Base-by-base conservation (phyloP, 2,113 vertebrate genomes). In the Stercorarius parasiticus region DNA sequence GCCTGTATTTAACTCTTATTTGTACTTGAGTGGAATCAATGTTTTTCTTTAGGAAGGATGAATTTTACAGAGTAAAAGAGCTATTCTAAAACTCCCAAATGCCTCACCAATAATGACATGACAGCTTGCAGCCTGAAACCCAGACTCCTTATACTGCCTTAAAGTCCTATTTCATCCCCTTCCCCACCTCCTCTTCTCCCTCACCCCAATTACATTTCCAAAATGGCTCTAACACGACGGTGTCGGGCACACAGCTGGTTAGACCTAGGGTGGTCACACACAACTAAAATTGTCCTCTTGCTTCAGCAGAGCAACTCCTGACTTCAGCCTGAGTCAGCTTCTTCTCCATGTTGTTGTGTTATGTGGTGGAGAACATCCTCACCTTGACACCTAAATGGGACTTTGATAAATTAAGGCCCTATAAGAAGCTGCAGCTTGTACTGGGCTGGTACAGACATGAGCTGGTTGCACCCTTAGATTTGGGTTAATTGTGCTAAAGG, bases 1-100 rank as follows among this genome's bases (percentile, higher is more conserved):
- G 67, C 62, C 43, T 77, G 59, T 58, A 5, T 81, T 93, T 93
- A 95, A 84, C 69, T 94, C 65, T 47, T 92, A 38, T 45, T 92
- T 45, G 62, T 86, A 27, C 66, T 90, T 40, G 36, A 92, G 67
- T 30, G 38, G 61, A 77, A 88, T 71, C 62, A 86, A 49, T 29
- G 42, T 45, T 95, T 93, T 81, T 56, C 79, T 78, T 84, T 66
- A 88, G 82, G 65, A 92, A 81, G 53, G 59, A 40, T 5, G 50
- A 83, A 19, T 88, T 90, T 90, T 90, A 9, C 30, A 20, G 59
- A 45, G 81, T 58, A 34, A 49, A 88, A 62, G 42, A 86, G 59
- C 76, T 70, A 2, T 65, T 86, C 61, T 25, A 47, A 66, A 62
- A 40, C 49, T 82, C 78, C 43, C 71, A 80, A 73, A 36, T 30